Evolutionary conservation across 1,140 invertebrate genomes (phyloP), one percentile per base, ranked within the genome.

Genomic region (Drosophila orosa): DNA sequence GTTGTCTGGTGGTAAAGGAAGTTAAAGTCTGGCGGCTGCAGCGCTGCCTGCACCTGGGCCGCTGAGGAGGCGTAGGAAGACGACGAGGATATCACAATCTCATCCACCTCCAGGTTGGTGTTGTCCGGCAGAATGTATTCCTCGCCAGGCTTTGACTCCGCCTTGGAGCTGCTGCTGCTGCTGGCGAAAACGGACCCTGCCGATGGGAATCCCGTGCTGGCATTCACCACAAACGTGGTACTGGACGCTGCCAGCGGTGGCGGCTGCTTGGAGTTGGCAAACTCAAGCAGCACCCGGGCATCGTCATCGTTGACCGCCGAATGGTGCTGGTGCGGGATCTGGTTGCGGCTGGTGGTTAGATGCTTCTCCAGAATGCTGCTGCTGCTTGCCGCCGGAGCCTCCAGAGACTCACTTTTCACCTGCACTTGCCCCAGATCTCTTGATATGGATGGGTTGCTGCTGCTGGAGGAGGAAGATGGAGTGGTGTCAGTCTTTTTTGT

Each of bases 81-180:
- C 59, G 90, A 90, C 27, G 84, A 91, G 69, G 86, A 89, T 83
- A 90, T 86, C 62, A 90, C 90, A 79, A 89, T 83, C 75, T 91
- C 90, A 58, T 90, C 78, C 69, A 86, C 81, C 33, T 90, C 80
- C 61, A 91, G 50, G 54, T 85, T 82, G 33, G 85, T 84, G 47
- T 89, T 69, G 63, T 86, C 84, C 19, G 86, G 86, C 68, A 90
- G 67, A 40, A 91, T 91, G 47, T 90, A 91, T 39, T 91, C 89
- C 3, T 91, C 89, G 55, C 69, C 75, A 37, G 80, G 67, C 31
- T 68, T 80, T 6, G 10, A 44, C 50, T 62, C 44, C 35, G 54
- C 5, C 25, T 45, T 63, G 44, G 47, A 15, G 37, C 47, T 67
- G 68, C 39, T 39, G 31, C 44, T 61, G 56, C 68, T 73, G 37